phyloP scores from a whole-genome alignment of 2,113 vertebrate genomes.

The Ceyx cyanopectus region DNA sequence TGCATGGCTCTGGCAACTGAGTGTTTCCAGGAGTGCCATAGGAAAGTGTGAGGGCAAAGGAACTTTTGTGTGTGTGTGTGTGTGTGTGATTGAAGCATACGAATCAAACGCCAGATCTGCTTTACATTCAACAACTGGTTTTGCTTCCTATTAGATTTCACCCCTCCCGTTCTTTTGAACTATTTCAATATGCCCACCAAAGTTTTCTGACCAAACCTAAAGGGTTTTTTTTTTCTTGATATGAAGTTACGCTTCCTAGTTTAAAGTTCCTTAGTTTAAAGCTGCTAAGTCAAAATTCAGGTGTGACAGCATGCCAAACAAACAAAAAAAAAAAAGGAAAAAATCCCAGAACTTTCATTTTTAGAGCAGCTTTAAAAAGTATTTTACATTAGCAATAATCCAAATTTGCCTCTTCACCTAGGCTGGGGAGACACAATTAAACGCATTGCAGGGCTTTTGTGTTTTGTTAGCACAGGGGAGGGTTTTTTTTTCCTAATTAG shows the following conservation, averaged over 20 bases:
- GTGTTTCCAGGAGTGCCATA: conserved; percentile 20
- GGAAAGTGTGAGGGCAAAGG: conserved; percentile 28
- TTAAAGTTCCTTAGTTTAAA: neutral
- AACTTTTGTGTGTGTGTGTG: neutral
- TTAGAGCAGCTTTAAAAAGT: conserved; percentile 46
- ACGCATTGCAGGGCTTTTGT: conserved; percentile 60
- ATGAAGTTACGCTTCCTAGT: neutral
- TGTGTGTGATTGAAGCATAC: neutral
- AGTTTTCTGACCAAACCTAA: neutral
- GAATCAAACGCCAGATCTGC: neutral
- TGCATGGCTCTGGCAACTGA: conserved; percentile 39
- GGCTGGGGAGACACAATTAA: conserved; percentile 61
- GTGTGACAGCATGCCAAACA: neutral
- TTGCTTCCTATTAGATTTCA: neutral
- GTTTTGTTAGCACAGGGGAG: conserved; percentile 70
- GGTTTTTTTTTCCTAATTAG: conserved; percentile 74
- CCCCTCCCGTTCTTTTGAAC: neutral
- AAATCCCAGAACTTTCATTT: neutral
- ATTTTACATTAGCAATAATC: conserved; percentile 4
- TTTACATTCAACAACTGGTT: neutral
- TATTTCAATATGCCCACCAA: neutral
- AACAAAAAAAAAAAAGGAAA: neutral
- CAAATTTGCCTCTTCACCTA: conserved; percentile 72
- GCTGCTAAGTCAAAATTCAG: neutral
- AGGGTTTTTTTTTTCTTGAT: neutral